These are phyloP conservation scores for Oligia latruncula DNA, from an alignment of 2,888 invertebrate species.

Conservation along the genomic window DNA sequence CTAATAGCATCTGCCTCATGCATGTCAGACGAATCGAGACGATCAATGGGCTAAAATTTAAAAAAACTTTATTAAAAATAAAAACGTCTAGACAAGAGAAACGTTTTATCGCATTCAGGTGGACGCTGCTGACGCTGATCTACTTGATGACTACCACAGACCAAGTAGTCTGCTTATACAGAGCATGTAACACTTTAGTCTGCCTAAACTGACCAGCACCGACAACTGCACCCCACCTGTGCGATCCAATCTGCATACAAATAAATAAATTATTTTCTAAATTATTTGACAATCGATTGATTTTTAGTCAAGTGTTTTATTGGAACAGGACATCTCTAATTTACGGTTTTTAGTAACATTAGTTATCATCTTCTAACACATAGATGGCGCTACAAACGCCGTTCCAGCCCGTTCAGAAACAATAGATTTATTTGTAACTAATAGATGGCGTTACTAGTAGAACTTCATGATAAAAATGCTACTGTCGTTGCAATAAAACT, in stretches of 20 bases:
- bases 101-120: not conserved
- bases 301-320: not conserved
- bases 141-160: not conserved
- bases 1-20: no score
- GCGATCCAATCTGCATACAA: not conserved
- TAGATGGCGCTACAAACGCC: slow-evolving; percentile 24
- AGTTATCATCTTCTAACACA: no score
- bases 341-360: slow-evolving; percentile 15
- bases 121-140: not conserved
- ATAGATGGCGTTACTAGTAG: slow-evolving; percentile 19
- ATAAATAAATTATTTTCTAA: not conserved
- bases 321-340: slow-evolving; percentile 1
- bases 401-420: not conserved
- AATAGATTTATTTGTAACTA: not conserved
- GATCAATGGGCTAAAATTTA: no score
- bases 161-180: not conserved
- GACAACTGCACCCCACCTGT: not conserved
- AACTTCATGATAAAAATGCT: not conserved
- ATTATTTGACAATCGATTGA: not conserved
- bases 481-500: not conserved
- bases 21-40: no score
- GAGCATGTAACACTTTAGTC: not conserved
- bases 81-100: not conserved
- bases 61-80: no score
- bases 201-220: not conserved